Conservation (phyloP, 2,797 vertebrate genomes). For the Falco naumanni region DNA sequence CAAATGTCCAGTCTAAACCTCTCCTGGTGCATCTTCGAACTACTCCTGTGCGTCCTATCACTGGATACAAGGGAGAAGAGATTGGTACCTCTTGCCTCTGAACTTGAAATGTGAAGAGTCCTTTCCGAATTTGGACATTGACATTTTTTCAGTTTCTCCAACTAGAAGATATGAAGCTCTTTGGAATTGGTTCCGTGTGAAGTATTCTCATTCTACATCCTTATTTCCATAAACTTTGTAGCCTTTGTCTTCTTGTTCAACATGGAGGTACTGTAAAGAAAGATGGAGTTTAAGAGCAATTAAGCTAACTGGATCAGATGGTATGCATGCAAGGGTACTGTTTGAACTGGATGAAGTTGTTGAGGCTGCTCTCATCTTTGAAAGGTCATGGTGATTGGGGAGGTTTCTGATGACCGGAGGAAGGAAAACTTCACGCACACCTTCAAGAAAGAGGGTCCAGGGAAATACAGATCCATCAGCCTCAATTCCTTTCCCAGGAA, state of each 20-base stretch:
- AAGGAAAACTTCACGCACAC: background rate
- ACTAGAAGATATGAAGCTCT: background rate
- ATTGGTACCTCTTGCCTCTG: background rate
- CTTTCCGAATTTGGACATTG: background rate
- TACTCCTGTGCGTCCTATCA: accelerated
- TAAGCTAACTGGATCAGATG: background rate
- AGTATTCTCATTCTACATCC: background rate
- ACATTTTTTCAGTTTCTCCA: background rate
- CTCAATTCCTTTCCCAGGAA: background rate
- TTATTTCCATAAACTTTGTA: background rate
- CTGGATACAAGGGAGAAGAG: background rate
- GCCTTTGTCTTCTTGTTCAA: background rate
- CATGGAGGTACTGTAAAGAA: background rate
- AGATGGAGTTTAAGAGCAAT: background rate
- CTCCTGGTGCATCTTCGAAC: background rate
- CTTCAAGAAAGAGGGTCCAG: background rate
- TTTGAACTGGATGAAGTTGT: background rate
- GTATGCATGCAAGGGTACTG: background rate
- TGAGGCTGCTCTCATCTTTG: background rate
- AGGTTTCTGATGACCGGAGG: background rate
- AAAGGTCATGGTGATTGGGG: background rate
- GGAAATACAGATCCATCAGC: background rate
- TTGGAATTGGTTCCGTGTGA: background rate
- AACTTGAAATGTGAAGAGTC: background rate
- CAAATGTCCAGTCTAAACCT: too few relatives aligned